A percentile compares a stretch with the other conserved stretches of the same genome.
Conservation (phyloP, 2,888 invertebrate genomes). For the Amiota mariae region DNA sequence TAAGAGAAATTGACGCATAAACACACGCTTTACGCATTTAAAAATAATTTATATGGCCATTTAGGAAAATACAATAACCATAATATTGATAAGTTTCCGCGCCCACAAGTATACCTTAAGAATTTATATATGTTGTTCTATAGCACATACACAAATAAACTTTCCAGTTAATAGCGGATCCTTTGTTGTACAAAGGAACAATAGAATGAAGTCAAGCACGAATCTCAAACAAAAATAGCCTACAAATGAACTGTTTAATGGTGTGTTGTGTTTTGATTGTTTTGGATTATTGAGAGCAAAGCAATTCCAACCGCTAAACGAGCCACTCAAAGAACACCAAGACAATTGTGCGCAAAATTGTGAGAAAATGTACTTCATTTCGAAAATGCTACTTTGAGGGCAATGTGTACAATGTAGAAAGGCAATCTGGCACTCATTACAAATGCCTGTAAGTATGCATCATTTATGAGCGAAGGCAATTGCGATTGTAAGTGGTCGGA, state of each 20-base stretch:
- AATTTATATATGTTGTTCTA: too few species aligned
- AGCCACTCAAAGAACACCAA: neutral
- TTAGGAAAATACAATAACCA: too few species aligned
- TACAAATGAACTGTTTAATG: conserved; percentile 68
- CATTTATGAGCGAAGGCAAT: conserved; percentile 19
- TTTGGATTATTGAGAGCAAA: conserved; percentile 26
- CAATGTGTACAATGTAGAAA: neutral
- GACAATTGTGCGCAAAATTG: conserved; percentile 20
- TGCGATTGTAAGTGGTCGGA: neutral
- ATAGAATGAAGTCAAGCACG: neutral
- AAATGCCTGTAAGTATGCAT: conserved; percentile 23
- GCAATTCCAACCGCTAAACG: conserved; percentile 8
- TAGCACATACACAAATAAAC: too few species aligned
- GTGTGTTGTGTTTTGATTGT: conserved; percentile 57
- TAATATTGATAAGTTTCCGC: too few species aligned
- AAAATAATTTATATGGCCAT: too few species aligned
- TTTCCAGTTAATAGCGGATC: too few species aligned
- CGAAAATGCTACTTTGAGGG: conserved; percentile 12
- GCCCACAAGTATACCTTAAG: neutral
- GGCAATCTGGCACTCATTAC: conserved; percentile 15
- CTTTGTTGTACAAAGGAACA: too few species aligned
- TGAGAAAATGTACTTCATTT: conserved; percentile 24
- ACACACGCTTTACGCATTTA: too few species aligned
- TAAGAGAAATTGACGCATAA: too few species aligned
- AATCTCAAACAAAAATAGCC: conserved; percentile 63